These are phyloP conservation scores for Erythrocercus mccallii DNA, from an alignment of 2,113 vertebrate species.

Conservation along the genomic window DNA sequence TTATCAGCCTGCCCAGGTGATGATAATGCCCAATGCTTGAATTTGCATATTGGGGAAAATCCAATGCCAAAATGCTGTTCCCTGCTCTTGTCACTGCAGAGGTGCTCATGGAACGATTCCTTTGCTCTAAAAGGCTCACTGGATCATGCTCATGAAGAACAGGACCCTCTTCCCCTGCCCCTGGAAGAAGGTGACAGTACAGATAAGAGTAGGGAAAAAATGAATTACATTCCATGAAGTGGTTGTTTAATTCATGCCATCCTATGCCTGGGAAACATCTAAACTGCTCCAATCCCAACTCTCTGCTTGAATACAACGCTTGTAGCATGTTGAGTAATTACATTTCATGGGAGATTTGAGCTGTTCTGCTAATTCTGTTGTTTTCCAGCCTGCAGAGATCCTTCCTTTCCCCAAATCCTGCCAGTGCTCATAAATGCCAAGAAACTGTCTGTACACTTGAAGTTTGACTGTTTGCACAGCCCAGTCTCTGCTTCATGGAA, in stretches of 20 bases:
- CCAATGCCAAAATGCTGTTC: not conserved
- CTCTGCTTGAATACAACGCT: not conserved
- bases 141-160: not conserved
- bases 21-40: not conserved
- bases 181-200: not conserved
- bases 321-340: slow-evolving; percentile 10
- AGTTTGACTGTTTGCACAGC: slow-evolving; percentile 13
- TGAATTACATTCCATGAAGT: rapidly evolving
- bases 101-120: not conserved
- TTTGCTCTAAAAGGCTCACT: not conserved
- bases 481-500: not conserved
- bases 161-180: not conserved
- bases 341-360: slow-evolving; percentile 48
- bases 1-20: not conserved
- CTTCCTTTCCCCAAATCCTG: slow-evolving; percentile 31
- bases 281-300: not conserved
- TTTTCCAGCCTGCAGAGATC: slow-evolving; percentile 10
- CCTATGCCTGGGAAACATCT: not conserved
- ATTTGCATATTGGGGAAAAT: not conserved
- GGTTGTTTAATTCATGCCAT: not conserved
- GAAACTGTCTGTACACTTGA: slow-evolving; percentile 5
- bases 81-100: not conserved
- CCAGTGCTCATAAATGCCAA: slow-evolving; percentile 27
- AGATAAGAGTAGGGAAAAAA: not conserved
- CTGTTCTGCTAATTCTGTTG: slow-evolving; percentile 40